Evolutionary conservation across 2,797 vertebrate genomes (phyloP), one percentile per base, ranked within the genome.

Genomic region (Parauchenoglanis ngamensis): DNA sequence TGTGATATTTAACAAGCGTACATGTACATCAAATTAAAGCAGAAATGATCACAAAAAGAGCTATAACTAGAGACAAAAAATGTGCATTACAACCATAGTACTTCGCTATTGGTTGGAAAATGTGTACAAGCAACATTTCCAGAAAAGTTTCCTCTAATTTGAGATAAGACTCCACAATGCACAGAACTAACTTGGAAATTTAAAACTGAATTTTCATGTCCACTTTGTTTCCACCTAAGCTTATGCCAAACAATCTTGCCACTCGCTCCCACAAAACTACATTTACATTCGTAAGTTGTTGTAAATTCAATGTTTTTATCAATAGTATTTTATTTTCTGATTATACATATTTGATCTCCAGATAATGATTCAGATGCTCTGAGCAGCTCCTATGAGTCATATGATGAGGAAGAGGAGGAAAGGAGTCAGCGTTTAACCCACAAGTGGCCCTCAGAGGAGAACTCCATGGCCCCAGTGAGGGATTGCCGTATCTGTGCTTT

Each of bases 321-420:
- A 1, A 46, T 19, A 7, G 6, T 46, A 56, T 49, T 57, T 35
- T 79, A 59, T 46, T 40, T 40, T 19, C 8, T 63, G 6, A 52
- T 61, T 8, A 3, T 82, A 54, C 3, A 49, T 75, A 15, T 87
- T 70, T 75, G 3, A 75, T 82, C 21, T 46, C 2, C 93, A 99
- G 98, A 99, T 94, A 99, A 98, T 61, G 98, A 99, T 93, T 99
- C 98, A 0, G 98, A 99, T 67, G 98, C 97, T 0, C 95, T 98
- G 94, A 99, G 98, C 95, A 99, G 98, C 91, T 99, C 98, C 23
- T 99, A 99, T 0, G 98, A 99, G 93, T 99, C 98, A 0, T 99
- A 99, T 0, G 98, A 99, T 0, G 98, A 99, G 8, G 98, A 99
- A 77, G 98, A 99, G 4, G 98, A 99, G 5, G 98, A 99, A 78